phyloP scores from a whole-genome alignment of 2,797 vertebrate genomes.

The Eulemur mongoz region DNA sequence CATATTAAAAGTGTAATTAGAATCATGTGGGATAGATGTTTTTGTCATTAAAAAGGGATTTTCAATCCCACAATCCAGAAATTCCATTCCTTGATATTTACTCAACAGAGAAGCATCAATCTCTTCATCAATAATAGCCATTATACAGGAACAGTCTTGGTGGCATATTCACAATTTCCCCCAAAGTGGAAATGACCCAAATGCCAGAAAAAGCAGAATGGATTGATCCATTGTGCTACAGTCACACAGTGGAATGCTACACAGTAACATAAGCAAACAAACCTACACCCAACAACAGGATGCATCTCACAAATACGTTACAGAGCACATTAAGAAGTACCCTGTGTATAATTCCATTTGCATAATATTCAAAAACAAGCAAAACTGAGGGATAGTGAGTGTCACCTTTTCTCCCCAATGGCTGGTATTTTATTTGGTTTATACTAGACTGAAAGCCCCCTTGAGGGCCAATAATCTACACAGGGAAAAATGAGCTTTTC shows the following conservation, averaged over 20 bases:
- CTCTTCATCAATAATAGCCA: background rate
- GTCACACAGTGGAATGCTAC: accelerated
- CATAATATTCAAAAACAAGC: background rate
- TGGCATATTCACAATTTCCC: background rate
- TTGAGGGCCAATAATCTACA: background rate
- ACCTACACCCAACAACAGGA: background rate
- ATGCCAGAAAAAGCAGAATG: background rate
- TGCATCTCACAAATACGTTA: background rate
- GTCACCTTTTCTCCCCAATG: background rate
- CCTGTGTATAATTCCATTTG: background rate
- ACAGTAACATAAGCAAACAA: background rate
- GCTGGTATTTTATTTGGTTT: background rate
- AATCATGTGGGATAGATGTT: constrained; percentile 45
- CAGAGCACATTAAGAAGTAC: background rate
- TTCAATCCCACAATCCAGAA: constrained; percentile 45
- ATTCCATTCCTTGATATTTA: constrained; percentile 44
- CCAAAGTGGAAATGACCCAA: background rate
- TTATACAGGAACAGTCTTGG: background rate
- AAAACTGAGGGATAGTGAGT: background rate
- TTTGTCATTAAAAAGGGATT: constrained; percentile 58
- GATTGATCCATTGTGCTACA: too few relatives aligned
- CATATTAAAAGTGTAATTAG: constrained; percentile 46
- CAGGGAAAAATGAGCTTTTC: constrained; percentile 11
- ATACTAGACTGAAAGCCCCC: background rate
- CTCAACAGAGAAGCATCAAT: constrained; percentile 22